phyloP scores from a whole-genome alignment of 1,140 invertebrate species.

The Hyles vespertilio region DNA sequence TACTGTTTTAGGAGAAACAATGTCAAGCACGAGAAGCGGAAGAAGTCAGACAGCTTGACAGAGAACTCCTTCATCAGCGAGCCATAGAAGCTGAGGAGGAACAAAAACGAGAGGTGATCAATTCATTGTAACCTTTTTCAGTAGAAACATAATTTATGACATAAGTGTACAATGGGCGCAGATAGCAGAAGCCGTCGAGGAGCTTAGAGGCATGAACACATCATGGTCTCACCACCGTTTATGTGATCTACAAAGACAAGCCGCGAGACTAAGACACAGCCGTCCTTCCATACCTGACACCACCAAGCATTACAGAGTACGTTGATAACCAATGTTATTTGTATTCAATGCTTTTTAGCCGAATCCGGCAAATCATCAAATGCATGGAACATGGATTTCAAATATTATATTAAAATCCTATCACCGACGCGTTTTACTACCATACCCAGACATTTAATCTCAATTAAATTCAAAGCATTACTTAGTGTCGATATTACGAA shows the following conservation, averaged over 20 bases:
- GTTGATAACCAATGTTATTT: not conserved
- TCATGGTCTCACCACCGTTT: constrained; percentile 60
- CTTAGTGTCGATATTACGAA: no score
- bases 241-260: constrained; percentile 50
- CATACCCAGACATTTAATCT: no score
- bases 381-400: no score
- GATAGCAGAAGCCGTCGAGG: constrained; percentile 52
- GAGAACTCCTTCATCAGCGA: constrained; percentile 55
- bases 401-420: no score
- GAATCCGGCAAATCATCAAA: no score
- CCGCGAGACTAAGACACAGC: constrained; percentile 44
- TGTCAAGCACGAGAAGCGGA: constrained; percentile 60
- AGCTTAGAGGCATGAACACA: constrained; percentile 51
- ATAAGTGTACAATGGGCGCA: constrained; percentile 7
- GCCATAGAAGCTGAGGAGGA: constrained; percentile 62
- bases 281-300: constrained; percentile 57
- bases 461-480: no score
- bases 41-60: constrained; percentile 54
- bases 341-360: no score
- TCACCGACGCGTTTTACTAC: no score
- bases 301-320: constrained; percentile 43
- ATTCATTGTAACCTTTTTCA: no score
- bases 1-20: constrained; percentile 48
- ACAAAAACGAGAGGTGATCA: constrained; percentile 50
- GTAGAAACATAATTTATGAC: no score